Conservation (phyloP, 1,140 invertebrate species). For the Pantala flavescens region DNA sequence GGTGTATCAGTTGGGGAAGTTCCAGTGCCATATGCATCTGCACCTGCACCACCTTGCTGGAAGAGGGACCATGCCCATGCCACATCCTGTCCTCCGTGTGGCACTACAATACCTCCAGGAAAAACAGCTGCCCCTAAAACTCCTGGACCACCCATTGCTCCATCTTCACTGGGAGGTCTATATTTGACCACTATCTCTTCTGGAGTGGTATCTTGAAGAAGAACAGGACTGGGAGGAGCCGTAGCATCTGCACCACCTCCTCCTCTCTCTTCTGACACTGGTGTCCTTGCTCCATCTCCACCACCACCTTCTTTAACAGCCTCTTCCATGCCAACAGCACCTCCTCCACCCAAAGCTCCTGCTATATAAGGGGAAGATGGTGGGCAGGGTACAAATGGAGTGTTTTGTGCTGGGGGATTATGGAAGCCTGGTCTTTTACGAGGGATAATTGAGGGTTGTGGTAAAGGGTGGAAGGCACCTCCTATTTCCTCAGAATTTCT, state of each 20-base stretch:
- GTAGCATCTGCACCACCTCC: neutral
- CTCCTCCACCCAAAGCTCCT: neutral
- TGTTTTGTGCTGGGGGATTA: slow-evolving; percentile 72
- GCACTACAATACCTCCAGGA: slow-evolving; percentile 19
- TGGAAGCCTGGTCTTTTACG: slow-evolving; percentile 73
- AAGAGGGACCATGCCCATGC: slow-evolving; percentile 60
- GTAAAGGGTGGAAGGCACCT: neutral
- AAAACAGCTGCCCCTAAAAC: neutral
- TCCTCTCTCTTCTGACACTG: neutral
- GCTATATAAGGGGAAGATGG: slow-evolving; percentile 41
- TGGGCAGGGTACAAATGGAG: slow-evolving; percentile 68
- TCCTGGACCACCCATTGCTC: slow-evolving; percentile 10
- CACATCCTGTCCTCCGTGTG: slow-evolving; percentile 27
- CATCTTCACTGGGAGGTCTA: slow-evolving; percentile 55
- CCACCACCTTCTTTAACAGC: neutral
- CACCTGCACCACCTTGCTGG: slow-evolving; percentile 41
- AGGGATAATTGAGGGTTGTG: slow-evolving; percentile 33
- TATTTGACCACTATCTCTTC: slow-evolving; percentile 48
- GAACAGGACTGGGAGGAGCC: neutral
- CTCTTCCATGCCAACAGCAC: neutral
- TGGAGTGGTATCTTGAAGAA: slow-evolving; percentile 11
- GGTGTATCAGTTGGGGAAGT: slow-evolving; percentile 10
- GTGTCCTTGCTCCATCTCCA: neutral
- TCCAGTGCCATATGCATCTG: neutral
- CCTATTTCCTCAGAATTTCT: neutral